These are phyloP conservation scores for Ophion costatus DNA, from an alignment of 2,888 invertebrate genomes.

Conservation along the genomic window DNA sequence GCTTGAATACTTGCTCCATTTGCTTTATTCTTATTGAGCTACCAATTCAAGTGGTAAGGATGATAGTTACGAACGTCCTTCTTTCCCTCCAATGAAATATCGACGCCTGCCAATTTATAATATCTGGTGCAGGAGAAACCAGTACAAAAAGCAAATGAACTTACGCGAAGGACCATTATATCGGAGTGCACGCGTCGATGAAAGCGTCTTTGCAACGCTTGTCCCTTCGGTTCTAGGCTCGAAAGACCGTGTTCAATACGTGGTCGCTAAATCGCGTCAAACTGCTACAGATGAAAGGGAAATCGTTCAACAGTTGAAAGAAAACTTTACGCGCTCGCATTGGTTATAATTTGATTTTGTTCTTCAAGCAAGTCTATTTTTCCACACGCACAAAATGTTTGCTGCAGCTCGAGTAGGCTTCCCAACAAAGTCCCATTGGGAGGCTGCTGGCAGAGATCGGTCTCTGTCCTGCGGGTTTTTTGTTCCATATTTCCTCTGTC, in stretches of 20 bases:
- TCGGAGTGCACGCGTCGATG: constrained; percentile 32
- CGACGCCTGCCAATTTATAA: constrained; percentile 43
- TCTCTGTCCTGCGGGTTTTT: constrained; percentile 29
- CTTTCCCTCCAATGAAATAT: constrained; percentile 25
- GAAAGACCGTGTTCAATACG: constrained; percentile 40
- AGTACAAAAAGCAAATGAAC: constrained; percentile 24
- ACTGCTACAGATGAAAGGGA: constrained; percentile 40
- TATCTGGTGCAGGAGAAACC: constrained; percentile 14
- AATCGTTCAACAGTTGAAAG: constrained; percentile 57
- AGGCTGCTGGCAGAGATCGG: constrained; percentile 35
- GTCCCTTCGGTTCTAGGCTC: constrained; percentile 23
- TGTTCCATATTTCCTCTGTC: constrained; percentile 49
- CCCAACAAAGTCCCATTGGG: constrained; percentile 52
- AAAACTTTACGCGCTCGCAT: constrained; percentile 41
- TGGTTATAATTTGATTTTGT: constrained; percentile 55
- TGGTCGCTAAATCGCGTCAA: constrained; percentile 58
- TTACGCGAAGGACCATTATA: constrained; percentile 21
- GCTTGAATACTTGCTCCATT: neutral
- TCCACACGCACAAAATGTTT: constrained; percentile 13
- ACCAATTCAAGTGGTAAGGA: neutral
- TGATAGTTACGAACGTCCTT: neutral
- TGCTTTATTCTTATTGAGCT: neutral
- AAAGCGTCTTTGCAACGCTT: constrained; percentile 43
- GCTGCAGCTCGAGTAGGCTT: constrained; percentile 30
- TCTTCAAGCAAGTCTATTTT: constrained; percentile 14